Evolutionary conservation across 1,140 invertebrate species (phyloP).

Genomic region (Lineus longissimus): DNA sequence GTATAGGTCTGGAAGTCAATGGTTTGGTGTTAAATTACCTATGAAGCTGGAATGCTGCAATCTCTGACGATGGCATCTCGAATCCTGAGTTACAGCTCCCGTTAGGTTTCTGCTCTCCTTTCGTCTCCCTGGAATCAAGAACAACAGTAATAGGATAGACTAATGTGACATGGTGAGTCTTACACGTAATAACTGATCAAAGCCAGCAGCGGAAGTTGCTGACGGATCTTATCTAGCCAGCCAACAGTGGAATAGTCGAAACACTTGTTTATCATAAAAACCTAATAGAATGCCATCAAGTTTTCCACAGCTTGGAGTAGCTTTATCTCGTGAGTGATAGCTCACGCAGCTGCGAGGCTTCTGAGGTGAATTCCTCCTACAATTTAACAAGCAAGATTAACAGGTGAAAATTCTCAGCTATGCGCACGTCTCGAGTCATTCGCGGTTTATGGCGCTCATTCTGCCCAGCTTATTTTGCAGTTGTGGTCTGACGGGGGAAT

Average conservation of each 20-base stretch:
- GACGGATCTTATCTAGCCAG: too few relatives aligned
- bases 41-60: conserved; percentile 22
- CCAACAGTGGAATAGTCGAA: too few relatives aligned
- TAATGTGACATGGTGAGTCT: too few relatives aligned
- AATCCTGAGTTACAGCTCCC: conserved; percentile 19
- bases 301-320: not conserved
- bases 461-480: not conserved
- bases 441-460: not conserved
- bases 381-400: conserved; percentile 1
- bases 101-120: conserved; percentile 18
- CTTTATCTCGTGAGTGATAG: not conserved
- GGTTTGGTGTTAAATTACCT: conserved; percentile 8
- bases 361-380: not conserved
- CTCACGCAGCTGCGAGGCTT: not conserved
- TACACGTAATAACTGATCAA: too few relatives aligned
- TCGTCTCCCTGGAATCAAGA: conserved; percentile 14
- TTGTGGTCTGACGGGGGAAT: not conserved
- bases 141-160: too few relatives aligned
- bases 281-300: not conserved
- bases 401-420: conserved; percentile 5
- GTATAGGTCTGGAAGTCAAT: too few relatives aligned
- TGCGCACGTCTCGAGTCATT: not conserved
- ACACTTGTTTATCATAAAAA: too few relatives aligned
- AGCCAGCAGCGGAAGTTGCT: too few relatives aligned
- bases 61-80: conserved; percentile 21